Percentiles rank a stretch among this genome's conserved stretches.
Evolutionary conservation across 2,888 invertebrate species (phyloP).

Genomic region (Anthoptus insignis): DNA sequence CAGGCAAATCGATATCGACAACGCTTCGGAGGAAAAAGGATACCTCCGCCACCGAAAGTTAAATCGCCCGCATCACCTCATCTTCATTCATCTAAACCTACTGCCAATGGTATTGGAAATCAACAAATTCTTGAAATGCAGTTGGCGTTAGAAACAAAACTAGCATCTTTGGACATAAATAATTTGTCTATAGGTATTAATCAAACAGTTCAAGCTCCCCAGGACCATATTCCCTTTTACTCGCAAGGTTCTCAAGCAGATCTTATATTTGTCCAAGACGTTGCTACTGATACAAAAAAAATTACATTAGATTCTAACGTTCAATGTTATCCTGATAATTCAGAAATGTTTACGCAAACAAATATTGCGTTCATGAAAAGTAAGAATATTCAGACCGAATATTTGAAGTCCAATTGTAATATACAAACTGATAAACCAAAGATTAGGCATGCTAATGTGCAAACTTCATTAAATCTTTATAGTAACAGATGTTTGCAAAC

Average conservation of each 20-base stretch:
- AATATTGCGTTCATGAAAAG: constrained; percentile 70
- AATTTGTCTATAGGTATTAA: constrained; percentile 73
- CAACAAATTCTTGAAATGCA: constrained; percentile 80
- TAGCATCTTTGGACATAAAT: constrained; percentile 70
- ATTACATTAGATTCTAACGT: constrained; percentile 73
- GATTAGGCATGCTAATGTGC: constrained; percentile 62
- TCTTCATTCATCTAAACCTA: constrained; percentile 56
- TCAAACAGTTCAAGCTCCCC: constrained; percentile 72
- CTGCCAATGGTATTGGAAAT: constrained; percentile 62
- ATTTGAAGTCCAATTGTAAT: constrained; percentile 57
- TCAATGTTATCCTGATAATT: constrained; percentile 65
- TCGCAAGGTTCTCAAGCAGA: constrained; percentile 81
- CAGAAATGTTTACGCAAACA: constrained; percentile 78
- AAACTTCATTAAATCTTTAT: constrained; percentile 63
- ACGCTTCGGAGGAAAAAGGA: constrained; percentile 74
- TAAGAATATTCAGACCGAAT: constrained; percentile 70
- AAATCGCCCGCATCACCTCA: constrained; percentile 68
- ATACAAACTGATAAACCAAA: constrained; percentile 73
- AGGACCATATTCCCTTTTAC: constrained; percentile 68
- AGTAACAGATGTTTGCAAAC: constrained; percentile 65
- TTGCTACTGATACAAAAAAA: constrained; percentile 72
- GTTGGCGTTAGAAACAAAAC: constrained; percentile 71
- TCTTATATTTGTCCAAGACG: constrained; percentile 70
- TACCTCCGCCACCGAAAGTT: constrained; percentile 65
- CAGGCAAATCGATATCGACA: constrained; percentile 83